Percentiles rank a stretch among this genome's conserved stretches.
phyloP scores from a whole-genome alignment of 2,797 vertebrate species.

The Bucorvus abyssinicus region DNA sequence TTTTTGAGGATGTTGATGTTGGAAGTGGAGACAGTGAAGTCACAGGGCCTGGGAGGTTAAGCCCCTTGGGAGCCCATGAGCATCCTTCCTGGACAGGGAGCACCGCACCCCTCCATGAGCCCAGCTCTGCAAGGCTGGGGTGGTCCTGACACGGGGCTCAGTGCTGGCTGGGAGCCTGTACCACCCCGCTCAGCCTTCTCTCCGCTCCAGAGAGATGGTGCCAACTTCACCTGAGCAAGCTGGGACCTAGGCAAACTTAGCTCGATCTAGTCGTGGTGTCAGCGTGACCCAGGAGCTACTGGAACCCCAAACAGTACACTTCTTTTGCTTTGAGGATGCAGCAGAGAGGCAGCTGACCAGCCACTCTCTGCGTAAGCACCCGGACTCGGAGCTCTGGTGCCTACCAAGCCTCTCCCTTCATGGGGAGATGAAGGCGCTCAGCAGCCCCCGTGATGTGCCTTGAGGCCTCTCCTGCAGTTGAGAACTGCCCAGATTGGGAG shows the following conservation, averaged over 20 bases:
- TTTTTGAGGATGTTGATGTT: background rate
- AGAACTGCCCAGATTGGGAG: background rate
- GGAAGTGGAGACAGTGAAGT: background rate
- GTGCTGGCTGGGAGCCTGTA: background rate
- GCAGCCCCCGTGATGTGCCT: fast-evolving
- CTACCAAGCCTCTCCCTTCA: background rate
- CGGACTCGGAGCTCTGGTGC: background rate
- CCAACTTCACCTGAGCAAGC: background rate
- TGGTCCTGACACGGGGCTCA: background rate
- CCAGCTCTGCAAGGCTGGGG: fast-evolving
- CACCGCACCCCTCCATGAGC: background rate
- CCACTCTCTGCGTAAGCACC: background rate
- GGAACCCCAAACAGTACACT: background rate
- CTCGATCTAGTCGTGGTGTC: background rate
- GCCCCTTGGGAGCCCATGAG: background rate
- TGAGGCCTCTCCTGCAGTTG: background rate
- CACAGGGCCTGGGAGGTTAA: background rate
- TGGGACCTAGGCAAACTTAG: background rate
- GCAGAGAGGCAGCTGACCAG: background rate
- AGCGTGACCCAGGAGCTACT: background rate
- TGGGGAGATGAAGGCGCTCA: background rate
- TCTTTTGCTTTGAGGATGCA: background rate
- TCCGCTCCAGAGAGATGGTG: background rate
- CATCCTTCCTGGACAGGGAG: background rate
- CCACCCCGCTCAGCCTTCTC: background rate